Conservation (phyloP, 1,140 invertebrate genomes). For the Micrasema minimum region DNA sequence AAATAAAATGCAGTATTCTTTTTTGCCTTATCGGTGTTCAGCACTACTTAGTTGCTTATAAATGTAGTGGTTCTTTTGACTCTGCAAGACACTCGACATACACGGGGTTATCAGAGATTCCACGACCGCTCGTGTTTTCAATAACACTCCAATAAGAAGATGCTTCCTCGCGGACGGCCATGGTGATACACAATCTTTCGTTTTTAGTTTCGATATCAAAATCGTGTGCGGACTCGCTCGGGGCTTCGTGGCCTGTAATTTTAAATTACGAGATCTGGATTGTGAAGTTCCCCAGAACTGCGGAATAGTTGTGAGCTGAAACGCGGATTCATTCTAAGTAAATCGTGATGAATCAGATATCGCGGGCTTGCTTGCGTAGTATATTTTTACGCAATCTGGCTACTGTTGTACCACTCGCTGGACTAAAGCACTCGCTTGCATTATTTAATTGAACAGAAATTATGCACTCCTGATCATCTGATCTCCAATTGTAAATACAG, state of each 20-base stretch:
- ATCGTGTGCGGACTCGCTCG: conserved; percentile 44
- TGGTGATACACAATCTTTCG: conserved; percentile 46
- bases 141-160: conserved; percentile 31
- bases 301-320: conserved; percentile 36
- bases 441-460: conserved; percentile 39
- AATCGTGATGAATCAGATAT: conserved; percentile 34
- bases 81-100: conserved; percentile 10
- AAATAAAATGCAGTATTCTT: background rate
- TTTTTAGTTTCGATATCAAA: conserved; percentile 46
- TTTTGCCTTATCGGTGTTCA: no score
- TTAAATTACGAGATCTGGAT: conserved; percentile 49
- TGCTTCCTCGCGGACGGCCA: conserved; percentile 12
- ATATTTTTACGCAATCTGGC: conserved; percentile 38
- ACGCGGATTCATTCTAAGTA: conserved; percentile 29
- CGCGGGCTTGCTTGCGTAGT: conserved; percentile 25
- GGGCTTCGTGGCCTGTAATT: conserved; percentile 42
- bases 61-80: background rate
- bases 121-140: conserved; percentile 39
- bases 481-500: conserved; percentile 32
- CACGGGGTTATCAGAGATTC: conserved; percentile 34
- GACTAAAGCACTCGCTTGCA: conserved; percentile 11
- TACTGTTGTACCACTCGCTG: conserved; percentile 17
- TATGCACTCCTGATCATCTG: conserved; percentile 36
- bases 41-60: no score
- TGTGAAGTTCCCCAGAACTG: conserved; percentile 26